These are phyloP conservation scores for Oxycera nigricornis DNA, from an alignment of 2,888 invertebrate genomes.

Conservation along the genomic window DNA sequence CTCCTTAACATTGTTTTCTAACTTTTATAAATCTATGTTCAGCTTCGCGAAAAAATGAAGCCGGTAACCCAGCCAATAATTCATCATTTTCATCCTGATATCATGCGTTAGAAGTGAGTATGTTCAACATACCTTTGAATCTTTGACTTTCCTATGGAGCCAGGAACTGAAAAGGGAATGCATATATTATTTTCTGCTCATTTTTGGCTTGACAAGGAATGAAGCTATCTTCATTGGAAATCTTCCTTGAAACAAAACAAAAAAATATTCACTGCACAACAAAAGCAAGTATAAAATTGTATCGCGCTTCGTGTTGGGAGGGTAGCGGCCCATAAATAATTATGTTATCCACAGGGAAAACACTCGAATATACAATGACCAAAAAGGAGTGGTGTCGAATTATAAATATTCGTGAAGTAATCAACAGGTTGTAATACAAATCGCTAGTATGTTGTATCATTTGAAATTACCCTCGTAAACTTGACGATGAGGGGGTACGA, in stretches of 20 bases:
- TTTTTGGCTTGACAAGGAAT: background rate
- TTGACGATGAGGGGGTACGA: background rate
- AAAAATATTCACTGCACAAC: background rate
- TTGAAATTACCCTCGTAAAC: constrained; percentile 8
- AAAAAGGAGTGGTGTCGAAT: constrained; percentile 25
- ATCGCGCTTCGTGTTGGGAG: background rate
- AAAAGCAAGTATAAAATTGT: background rate
- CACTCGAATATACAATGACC: background rate
- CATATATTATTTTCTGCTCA: background rate
- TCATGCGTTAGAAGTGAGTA: background rate
- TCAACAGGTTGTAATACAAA: constrained; percentile 31
- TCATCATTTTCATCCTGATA: too few relatives aligned
- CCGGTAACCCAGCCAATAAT: too few relatives aligned
- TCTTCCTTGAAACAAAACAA: background rate
- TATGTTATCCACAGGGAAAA: constrained; percentile 10
- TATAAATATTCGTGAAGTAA: constrained; percentile 22
- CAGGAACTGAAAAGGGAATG: background rate
- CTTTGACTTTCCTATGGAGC: background rate
- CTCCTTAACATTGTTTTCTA: too few relatives aligned
- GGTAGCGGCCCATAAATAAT: constrained; percentile 12
- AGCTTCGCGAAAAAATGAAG: too few relatives aligned
- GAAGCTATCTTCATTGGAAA: background rate
- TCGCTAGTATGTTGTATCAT: background rate
- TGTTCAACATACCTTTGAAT: background rate
- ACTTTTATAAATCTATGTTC: too few relatives aligned